These are phyloP conservation scores for Eremophila alpestris DNA, from an alignment of 2,797 vertebrate species.

Conservation along the genomic window DNA sequence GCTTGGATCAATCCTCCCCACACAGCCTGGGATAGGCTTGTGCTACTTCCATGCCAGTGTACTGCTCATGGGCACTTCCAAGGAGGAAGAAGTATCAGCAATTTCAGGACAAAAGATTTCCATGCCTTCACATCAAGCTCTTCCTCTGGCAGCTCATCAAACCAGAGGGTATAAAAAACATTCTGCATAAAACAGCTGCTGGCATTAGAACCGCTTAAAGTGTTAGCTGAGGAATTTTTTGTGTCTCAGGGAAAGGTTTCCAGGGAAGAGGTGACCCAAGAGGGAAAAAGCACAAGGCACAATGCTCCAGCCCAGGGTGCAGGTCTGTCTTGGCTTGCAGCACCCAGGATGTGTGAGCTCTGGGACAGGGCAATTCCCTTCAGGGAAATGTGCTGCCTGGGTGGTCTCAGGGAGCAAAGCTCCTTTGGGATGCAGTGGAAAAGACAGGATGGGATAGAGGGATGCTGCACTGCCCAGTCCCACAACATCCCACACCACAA, in stretches of 20 bases:
- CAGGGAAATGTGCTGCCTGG: rapidly evolving
- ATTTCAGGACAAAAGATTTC: background rate
- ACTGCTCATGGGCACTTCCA: background rate
- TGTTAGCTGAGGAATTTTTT: background rate
- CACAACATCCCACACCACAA: background rate
- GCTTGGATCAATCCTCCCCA: background rate
- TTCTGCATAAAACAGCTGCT: background rate
- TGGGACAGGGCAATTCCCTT: background rate
- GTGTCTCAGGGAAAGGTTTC: background rate
- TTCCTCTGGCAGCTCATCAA: background rate
- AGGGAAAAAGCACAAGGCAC: background rate
- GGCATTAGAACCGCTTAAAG: background rate
- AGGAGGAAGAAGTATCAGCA: background rate
- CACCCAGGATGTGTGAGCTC: background rate
- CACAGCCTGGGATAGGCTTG: background rate
- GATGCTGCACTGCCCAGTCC: background rate
- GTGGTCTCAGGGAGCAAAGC: background rate
- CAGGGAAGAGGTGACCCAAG: background rate
- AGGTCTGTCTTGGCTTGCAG: background rate
- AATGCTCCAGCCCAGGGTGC: background rate
- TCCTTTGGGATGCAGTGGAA: background rate
- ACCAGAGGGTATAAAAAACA: background rate
- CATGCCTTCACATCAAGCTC: background rate
- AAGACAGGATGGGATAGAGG: background rate
- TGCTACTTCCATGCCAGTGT: rapidly evolving